Percentiles rank a stretch among this genome's conserved stretches.
Conservation (phyloP, 2,888 invertebrate species). For the Tetropium fuscum region DNA sequence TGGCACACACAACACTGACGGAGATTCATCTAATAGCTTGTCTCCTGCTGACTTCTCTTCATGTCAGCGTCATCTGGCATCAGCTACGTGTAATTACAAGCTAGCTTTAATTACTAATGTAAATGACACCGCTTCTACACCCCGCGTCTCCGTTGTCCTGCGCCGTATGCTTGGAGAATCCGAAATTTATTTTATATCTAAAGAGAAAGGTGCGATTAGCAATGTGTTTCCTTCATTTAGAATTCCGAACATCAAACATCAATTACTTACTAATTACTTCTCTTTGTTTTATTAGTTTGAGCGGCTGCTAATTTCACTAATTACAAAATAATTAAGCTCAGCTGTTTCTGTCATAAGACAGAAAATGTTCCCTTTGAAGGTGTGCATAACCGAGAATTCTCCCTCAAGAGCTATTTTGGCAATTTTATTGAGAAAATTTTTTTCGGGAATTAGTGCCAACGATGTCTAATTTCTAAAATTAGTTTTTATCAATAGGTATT, state of each 20-base stretch:
- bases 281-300: conserved; percentile 32
- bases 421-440: too few species aligned
- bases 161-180: conserved; percentile 22
- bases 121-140: conserved; percentile 45
- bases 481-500: too few species aligned
- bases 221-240: conserved; percentile 26
- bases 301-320: conserved; percentile 12
- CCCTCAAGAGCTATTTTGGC: too few species aligned
- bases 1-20: conserved; percentile 1
- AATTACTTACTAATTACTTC: conserved; percentile 29
- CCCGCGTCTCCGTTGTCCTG: conserved; percentile 7
- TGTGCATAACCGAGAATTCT: too few species aligned
- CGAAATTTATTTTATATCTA: conserved; percentile 30
- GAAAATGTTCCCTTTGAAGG: too few species aligned
- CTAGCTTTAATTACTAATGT: conserved; percentile 49
- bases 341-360: neutral
- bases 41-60: conserved; percentile 47
- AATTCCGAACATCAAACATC: conserved; percentile 34
- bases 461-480: too few species aligned
- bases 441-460: too few species aligned
- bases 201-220: conserved; percentile 28
- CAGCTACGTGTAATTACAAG: conserved; percentile 48
- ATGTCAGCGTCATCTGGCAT: conserved; percentile 50
- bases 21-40: conserved; percentile 33
- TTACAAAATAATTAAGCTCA: conserved; percentile 18